Base-by-base conservation (phyloP, 2,113 vertebrate genomes). In the Campylomormyrus tamandua region DNA sequence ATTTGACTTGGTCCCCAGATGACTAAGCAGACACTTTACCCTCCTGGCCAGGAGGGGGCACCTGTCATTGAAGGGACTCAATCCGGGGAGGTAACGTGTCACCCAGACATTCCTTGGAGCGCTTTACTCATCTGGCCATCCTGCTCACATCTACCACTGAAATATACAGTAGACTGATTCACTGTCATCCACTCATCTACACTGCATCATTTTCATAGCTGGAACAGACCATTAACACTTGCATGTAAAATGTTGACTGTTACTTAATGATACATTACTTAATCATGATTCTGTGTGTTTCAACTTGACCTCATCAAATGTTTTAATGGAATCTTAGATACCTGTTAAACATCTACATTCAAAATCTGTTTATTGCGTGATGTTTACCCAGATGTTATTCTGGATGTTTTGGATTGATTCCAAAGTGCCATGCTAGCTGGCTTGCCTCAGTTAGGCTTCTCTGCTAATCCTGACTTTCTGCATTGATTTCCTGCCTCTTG, bases 81-180 rank as follows among this genome's bases (percentile, higher is more conserved):
- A 2, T 96, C 96, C 2, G 97, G 98, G 90, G 98, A 98, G 98
- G 98, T 98, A 96, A 93, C 92, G 91, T 87, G 66, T n/a, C 77
- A 10, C 10, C 84, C 83, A 50, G 9, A 31, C 49, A n/a, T 45
- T 49, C 15, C 35, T 6, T 42, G 9, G 17, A 19, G 6, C 77
- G 77, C 35, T 42, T 46, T 11, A 39, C 66, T 87, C 87, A 89
- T 90, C 45, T 83, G 42, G 50, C 87, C 90, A 89, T 88, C 10
- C 90, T 86, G 74, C 89, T 87, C 83, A 87, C 89, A 77, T 77
- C 21, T 48, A 27, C 19, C 89, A 39, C 83, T 90, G 83, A 42
- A 39, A 24, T 62, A 80, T 80, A 35, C 27, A 74, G 89, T 13
- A 19, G 74, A 42, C 31, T 6, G 74, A 77, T 83, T 87, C 48